A percentile compares a stretch with the other conserved stretches of the same genome.
These are phyloP conservation scores for Drosophila mojavensis DNA, from an alignment of 1,140 invertebrate species.

Conservation along the genomic window DNA sequence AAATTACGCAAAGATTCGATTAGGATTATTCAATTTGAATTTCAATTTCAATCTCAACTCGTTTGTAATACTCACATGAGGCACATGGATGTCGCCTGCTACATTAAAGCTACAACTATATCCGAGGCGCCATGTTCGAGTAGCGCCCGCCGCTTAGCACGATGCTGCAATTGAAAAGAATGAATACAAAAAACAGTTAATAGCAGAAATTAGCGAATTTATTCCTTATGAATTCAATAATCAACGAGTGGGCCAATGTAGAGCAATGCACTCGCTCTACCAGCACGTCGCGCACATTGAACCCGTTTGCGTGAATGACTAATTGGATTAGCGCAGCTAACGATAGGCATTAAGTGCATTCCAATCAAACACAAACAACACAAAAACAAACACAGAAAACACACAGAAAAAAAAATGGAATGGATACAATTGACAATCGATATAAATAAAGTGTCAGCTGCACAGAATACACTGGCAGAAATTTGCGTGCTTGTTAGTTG, in stretches of 20 bases:
- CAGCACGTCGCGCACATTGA: conserved; percentile 17
- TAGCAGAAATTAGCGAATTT: not conserved
- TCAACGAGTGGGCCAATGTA: too few species aligned
- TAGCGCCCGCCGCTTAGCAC: conserved; percentile 84
- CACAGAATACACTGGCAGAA: too few species aligned
- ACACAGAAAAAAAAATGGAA: conserved; percentile 20
- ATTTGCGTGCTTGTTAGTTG: too few species aligned
- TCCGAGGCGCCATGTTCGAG: conserved; percentile 84
- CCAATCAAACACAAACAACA: conserved; percentile 51
- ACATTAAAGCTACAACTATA: conserved; percentile 84
- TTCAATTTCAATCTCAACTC: too few species aligned
- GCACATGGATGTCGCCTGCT: conserved; percentile 84
- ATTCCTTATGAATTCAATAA: not conserved
- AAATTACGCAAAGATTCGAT: not conserved
- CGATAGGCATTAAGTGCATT: conserved; percentile 47
- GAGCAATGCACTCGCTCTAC: not conserved
- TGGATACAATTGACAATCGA: conserved; percentile 47
- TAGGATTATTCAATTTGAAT: too few species aligned
- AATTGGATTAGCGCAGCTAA: conserved; percentile 63
- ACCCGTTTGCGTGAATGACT: conserved; percentile 20
- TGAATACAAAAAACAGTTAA: not conserved
- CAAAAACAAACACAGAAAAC: too few species aligned
- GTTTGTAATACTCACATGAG: conserved; percentile 78
- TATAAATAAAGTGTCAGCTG: conserved; percentile 24
- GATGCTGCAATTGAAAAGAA: conserved; percentile 65